Conservation (phyloP, 2,888 invertebrate species). For the Cataglyphis albicans region DNA sequence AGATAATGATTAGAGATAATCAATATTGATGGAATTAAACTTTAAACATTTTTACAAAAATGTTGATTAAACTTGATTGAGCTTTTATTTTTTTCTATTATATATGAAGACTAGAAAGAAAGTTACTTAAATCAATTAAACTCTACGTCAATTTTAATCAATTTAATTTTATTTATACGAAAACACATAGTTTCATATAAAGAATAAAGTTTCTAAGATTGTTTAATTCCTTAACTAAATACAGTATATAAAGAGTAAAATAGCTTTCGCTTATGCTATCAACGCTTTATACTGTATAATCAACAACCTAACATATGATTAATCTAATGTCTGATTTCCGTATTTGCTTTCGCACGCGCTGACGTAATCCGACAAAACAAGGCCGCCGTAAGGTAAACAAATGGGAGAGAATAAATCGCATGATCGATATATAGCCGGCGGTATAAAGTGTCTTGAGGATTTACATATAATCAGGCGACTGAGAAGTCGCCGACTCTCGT, state of each 20-base stretch:
- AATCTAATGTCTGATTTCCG: constrained; percentile 43
- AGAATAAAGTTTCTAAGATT: constrained; percentile 8
- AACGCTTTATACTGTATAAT: neutral
- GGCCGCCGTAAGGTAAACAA: constrained; percentile 39
- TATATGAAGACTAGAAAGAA: neutral
- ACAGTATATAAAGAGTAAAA: neutral
- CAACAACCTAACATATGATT: constrained; percentile 38
- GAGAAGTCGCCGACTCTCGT: constrained; percentile 59
- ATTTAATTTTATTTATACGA: neutral
- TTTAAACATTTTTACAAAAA: neutral
- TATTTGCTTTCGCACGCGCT: constrained; percentile 38
- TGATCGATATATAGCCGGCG: constrained; percentile 32
- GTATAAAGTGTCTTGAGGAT: constrained; percentile 60
- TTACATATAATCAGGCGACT: constrained; percentile 71
- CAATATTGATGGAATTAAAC: neutral
- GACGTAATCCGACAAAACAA: constrained; percentile 31
- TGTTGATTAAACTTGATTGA: neutral
- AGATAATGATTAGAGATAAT: constrained; percentile 1
- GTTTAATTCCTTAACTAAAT: constrained; percentile 7
- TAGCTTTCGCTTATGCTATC: constrained; percentile 34
- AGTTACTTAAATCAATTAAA: neutral
- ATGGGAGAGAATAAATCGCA: constrained; percentile 37
- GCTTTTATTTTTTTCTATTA: neutral
- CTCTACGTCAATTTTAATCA: neutral
- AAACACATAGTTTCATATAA: neutral